Percentiles rank a stretch among this genome's conserved stretches.
These are phyloP conservation scores for Acanthisitta chloris DNA, from an alignment of 2,113 vertebrate genomes.

Conservation along the genomic window DNA sequence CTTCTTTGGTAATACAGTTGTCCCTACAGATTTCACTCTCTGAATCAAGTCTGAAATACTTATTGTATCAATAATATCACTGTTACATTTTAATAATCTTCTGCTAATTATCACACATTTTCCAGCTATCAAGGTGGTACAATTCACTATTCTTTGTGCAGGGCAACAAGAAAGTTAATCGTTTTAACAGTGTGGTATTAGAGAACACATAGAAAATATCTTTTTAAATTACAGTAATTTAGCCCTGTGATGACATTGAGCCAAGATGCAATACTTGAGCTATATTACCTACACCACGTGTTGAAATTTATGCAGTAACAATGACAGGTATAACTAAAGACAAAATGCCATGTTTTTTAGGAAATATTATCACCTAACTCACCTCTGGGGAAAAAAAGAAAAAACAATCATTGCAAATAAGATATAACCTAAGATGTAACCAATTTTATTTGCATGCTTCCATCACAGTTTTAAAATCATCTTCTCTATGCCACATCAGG, in stretches of 20 bases:
- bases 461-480: neutral
- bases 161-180: neutral
- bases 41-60: neutral
- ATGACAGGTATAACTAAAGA: neutral
- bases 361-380: neutral
- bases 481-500: neutral
- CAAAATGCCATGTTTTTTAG: neutral
- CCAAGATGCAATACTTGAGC: neutral
- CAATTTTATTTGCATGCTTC: neutral
- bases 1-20: neutral
- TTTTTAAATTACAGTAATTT: neutral
- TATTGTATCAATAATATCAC: neutral
- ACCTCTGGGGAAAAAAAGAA: neutral
- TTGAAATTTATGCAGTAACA: neutral
- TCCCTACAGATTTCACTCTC: neutral
- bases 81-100: neutral
- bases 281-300: neutral
- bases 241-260: neutral
- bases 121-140: neutral
- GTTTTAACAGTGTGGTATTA: neutral
- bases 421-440: neutral
- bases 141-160: neutral
- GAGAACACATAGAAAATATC: neutral
- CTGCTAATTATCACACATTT: neutral
- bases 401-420: neutral